phyloP scores from a whole-genome alignment of 2,113 vertebrate species.

The Urocynchramus pylzowi region DNA sequence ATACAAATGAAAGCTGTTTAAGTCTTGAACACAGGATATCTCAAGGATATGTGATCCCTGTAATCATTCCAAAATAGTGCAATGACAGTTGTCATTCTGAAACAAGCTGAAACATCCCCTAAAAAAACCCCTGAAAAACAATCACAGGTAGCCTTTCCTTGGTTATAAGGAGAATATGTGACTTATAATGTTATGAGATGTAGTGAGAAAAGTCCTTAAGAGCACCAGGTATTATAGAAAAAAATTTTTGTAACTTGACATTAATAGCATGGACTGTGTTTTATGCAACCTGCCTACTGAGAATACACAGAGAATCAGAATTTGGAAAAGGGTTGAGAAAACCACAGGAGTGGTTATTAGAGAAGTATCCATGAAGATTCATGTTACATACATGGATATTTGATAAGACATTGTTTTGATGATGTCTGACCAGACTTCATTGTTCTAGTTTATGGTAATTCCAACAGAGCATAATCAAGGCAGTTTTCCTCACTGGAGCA shows the following conservation, averaged over 20 bases:
- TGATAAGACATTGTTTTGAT: background rate
- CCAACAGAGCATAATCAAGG: background rate
- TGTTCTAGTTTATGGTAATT: background rate
- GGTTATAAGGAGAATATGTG: background rate
- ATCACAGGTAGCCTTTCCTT: background rate
- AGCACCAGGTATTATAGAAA: background rate
- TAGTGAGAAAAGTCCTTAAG: background rate
- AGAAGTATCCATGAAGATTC: background rate
- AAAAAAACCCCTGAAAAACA: background rate
- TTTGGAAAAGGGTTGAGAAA: background rate
- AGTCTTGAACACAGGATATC: background rate
- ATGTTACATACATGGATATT: background rate
- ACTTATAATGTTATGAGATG: background rate
- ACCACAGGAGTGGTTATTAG: background rate
- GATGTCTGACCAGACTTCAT: background rate
- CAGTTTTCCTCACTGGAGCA: background rate
- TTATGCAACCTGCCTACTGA: background rate
- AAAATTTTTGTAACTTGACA: background rate
- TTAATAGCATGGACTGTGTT: background rate
- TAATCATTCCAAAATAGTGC: background rate
- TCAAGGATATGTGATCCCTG: background rate
- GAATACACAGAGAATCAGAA: background rate
- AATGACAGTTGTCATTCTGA: background rate
- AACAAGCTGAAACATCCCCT: background rate
- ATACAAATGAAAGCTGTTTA: background rate